Percentiles rank a stretch among this genome's conserved stretches.
Evolutionary conservation across 2,113 vertebrate species (phyloP).

Genomic region (Sisor rabdophorus): DNA sequence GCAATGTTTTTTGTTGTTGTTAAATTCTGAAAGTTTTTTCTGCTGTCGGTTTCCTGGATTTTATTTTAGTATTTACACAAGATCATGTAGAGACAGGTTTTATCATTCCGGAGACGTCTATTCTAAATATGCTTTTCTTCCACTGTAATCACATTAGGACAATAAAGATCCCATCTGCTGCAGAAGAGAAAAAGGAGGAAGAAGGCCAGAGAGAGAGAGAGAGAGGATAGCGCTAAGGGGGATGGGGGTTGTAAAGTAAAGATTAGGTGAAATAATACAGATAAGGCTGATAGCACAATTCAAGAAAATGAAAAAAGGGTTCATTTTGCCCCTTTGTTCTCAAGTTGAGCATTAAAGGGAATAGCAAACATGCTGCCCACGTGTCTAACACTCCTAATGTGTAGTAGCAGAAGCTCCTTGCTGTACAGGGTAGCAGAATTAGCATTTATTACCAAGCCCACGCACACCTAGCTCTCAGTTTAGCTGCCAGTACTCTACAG

Average conservation of each 20-base stretch:
- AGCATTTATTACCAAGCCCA: slow-evolving; percentile 22
- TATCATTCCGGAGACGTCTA: slow-evolving; percentile 22
- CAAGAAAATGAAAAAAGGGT: not conserved
- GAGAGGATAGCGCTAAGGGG: not conserved
- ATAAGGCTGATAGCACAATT: not conserved
- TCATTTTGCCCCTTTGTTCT: slow-evolving; percentile 28
- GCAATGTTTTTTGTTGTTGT: not conserved
- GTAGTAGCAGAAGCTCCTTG: not conserved
- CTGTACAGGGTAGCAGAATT: not conserved
- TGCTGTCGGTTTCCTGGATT: not conserved
- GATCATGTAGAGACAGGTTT: slow-evolving; percentile 34
- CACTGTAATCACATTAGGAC: not conserved
- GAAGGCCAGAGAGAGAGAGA: not conserved
- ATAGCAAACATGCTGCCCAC: slow-evolving; percentile 20
- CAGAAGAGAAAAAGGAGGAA: not conserved
- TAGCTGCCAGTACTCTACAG: not conserved
- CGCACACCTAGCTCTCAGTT: not conserved
- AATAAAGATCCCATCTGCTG: not conserved
- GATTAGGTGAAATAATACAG: not conserved
- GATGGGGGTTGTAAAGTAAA: slow-evolving; percentile 5
- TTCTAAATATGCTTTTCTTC: not conserved
- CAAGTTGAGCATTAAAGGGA: slow-evolving; percentile 17
- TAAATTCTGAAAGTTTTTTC: not conserved
- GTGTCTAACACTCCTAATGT: not conserved
- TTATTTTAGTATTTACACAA: not conserved